phyloP scores from a whole-genome alignment of 23 tunicate genomes.

The Diplosoma virens region DNA sequence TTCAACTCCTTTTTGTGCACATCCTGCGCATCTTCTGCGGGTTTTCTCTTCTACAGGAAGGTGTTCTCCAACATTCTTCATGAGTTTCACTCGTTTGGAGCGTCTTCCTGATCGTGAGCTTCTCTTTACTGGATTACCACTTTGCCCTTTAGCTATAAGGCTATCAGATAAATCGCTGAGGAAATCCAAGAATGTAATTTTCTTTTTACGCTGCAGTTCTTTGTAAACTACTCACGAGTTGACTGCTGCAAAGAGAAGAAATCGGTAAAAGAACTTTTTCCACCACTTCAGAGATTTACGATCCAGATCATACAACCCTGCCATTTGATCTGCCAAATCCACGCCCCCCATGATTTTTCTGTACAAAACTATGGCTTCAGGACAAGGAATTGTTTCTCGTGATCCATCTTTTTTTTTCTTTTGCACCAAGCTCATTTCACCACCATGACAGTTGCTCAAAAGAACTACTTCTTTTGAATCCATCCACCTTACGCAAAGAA shows the following conservation, averaged over 20 bases:
- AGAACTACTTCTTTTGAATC: constrained; percentile 19
- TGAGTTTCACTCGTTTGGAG: constrained; percentile 8
- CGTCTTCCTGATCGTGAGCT: constrained; percentile 13
- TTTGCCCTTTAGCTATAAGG: constrained; percentile 23
- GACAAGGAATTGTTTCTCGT: constrained; percentile 25
- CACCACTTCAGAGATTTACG: constrained; percentile 31
- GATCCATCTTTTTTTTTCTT: constrained; percentile 36
- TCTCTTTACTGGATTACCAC: constrained; percentile 2
- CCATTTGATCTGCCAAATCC: constrained; percentile 39
- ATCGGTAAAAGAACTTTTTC: constrained; percentile 23
- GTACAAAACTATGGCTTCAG: constrained; percentile 29
- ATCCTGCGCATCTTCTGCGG: constrained; percentile 29
- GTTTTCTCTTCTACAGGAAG: constrained; percentile 34
- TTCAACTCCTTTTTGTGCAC: constrained; percentile 6
- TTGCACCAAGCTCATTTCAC: constrained; percentile 2
- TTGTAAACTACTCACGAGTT: constrained; percentile 33
- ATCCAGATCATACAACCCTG: constrained; percentile 34
- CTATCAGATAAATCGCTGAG: constrained; percentile 21
- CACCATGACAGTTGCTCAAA: constrained; percentile 21
- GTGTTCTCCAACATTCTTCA: constrained; percentile 25
- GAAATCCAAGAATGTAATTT: constrained; percentile 15
- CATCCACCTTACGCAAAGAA: constrained; percentile 10
- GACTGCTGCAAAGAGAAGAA: constrained; percentile 13
- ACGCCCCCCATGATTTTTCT: constrained; percentile 33
- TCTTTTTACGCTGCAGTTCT: constrained; percentile 18